These are phyloP conservation scores for Antitype chi DNA, from an alignment of 2,888 invertebrate species.

Conservation along the genomic window DNA sequence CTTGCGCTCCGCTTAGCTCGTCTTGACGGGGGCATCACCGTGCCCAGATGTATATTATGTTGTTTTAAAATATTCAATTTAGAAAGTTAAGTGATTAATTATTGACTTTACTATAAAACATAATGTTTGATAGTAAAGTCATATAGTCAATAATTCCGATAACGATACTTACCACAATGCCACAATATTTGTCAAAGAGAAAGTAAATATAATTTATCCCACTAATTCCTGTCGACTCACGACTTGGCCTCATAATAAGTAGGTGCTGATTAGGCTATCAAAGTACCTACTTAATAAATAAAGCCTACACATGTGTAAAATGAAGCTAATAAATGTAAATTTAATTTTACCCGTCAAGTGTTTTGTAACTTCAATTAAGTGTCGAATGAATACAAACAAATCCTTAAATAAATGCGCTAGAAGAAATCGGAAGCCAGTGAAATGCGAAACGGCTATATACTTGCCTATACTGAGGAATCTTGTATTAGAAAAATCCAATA, in stretches of 20 bases:
- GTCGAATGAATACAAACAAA: constrained; percentile 51
- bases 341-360: constrained; percentile 19
- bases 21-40: too few species aligned
- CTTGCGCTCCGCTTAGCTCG: too few species aligned
- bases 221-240: background rate
- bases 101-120: background rate
- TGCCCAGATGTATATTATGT: constrained; percentile 48
- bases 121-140: background rate
- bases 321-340: constrained; percentile 23
- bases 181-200: constrained; percentile 13
- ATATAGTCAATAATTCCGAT: background rate
- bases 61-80: background rate
- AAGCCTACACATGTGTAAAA: constrained; percentile 26
- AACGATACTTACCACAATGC: background rate
- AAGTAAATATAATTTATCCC: constrained; percentile 13
- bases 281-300: background rate
- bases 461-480: constrained; percentile 32
- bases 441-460: constrained; percentile 56
- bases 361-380: constrained; percentile 37
- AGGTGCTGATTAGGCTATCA: background rate
- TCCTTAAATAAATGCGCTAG: constrained; percentile 43
- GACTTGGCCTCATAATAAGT: background rate
- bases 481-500: constrained; percentile 52
- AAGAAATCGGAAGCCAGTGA: constrained; percentile 57
- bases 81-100: background rate